These are phyloP conservation scores for Cyaniris semiargus DNA, from an alignment of 2,888 invertebrate genomes.

Conservation along the genomic window DNA sequence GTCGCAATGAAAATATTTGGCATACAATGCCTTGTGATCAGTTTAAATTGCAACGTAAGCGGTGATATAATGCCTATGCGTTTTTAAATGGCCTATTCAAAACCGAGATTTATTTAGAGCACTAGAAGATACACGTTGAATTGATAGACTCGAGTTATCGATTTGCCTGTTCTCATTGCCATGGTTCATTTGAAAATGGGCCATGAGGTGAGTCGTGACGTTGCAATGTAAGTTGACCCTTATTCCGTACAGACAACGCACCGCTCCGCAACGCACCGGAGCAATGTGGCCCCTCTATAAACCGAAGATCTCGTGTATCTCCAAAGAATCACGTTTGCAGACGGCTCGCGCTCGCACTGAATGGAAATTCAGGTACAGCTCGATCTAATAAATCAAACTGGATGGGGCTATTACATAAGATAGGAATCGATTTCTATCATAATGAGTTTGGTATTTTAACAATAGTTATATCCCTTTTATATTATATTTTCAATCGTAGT, in stretches of 20 bases:
- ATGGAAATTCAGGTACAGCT: slow-evolving; percentile 58
- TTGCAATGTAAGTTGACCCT: background rate
- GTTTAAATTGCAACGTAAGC: too few relatives aligned
- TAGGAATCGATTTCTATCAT: background rate
- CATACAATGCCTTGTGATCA: too few relatives aligned
- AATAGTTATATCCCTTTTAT: too few relatives aligned
- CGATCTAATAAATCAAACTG: slow-evolving; percentile 58
- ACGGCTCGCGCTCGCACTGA: slow-evolving; percentile 52
- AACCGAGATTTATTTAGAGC: too few relatives aligned
- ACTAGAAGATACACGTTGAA: too few relatives aligned
- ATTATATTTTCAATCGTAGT: too few relatives aligned
- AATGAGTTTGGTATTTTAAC: background rate
- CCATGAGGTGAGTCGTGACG: background rate
- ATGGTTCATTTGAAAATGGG: too few relatives aligned
- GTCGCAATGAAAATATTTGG: too few relatives aligned
- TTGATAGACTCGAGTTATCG: too few relatives aligned
- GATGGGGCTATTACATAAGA: slow-evolving; percentile 47
- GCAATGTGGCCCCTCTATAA: slow-evolving; percentile 37
- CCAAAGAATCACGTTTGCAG: slow-evolving; percentile 51
- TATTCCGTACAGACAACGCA: background rate
- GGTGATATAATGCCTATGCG: too few relatives aligned
- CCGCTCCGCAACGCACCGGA: background rate
- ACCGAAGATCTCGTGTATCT: slow-evolving; percentile 49
- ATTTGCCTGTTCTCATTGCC: too few relatives aligned
- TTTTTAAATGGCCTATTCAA: too few relatives aligned